Base-by-base conservation (phyloP, 1,140 invertebrate genomes). In the Bombus balteatus region DNA sequence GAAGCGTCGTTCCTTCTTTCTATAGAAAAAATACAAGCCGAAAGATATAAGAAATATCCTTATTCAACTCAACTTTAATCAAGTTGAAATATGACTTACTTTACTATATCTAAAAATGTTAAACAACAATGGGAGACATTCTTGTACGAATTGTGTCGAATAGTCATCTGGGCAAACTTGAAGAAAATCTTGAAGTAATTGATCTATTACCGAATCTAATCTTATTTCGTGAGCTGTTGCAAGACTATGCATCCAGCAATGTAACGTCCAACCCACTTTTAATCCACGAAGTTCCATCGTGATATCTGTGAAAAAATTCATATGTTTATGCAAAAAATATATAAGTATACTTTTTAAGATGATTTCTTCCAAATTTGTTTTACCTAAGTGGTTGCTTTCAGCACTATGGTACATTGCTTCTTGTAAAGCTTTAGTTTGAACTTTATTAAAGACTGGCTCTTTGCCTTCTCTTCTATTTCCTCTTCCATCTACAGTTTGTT, bases 331-430 rank as follows among this genome's bases (percentile, higher is more conserved):
- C 22, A 66, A 81, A 2, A 65, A 68, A 28, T 32, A 57, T 8
- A 81, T 37, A 37, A 25, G 3, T 15, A 68, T 68, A 37, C 8
- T n/a, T 43, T 72, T 43, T 15, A 2, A 72, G 28, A 41, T 6
- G 10, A 13, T 81, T 1, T 39, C 9, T 77, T 85, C 32, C 3
- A 43, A 81, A 66, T 37, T 66, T 37, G 3, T n/a, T 93, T 92
- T 91, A 97, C 97, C 97, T 89, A 98, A 96, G 95, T 98, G 97
- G 92, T 98, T 98, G 92, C 98, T 98, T 94, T 99, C 98, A 3
- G 98, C 97, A 89, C 97, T 98, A 92, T 98, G 98, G 93, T 98
- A 99, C 98, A 99, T 98, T 8, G 98, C 98, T 95, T 98, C 98
- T 92, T 98, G 98, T 62, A 98, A 95, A 59, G 97, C 97, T 92